Conservation (phyloP, 92 coral and sea anemone genomes). For the Anthopleura xanthogrammica region DNA sequence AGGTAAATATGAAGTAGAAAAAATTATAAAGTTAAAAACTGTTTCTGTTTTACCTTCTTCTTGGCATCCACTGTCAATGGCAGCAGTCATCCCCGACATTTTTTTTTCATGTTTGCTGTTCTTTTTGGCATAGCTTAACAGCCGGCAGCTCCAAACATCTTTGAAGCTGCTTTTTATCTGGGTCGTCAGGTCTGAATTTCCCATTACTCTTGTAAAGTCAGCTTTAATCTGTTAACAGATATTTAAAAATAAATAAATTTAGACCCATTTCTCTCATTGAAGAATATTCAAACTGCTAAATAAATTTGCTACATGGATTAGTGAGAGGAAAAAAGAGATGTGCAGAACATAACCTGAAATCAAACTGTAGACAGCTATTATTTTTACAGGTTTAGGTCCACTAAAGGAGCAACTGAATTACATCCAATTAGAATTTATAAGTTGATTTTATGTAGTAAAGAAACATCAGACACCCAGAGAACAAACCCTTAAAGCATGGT, state of each 20-base stretch:
- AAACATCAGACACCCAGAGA: too few relatives aligned
- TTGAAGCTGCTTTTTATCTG: constrained; percentile 13
- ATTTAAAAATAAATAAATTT: not conserved
- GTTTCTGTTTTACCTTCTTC: constrained; percentile 18
- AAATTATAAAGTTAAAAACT: not conserved
- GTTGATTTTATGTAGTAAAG: too few relatives aligned
- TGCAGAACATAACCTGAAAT: too few relatives aligned
- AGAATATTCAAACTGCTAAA: too few relatives aligned
- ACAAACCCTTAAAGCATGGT: too few relatives aligned
- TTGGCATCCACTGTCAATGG: constrained; percentile 32
- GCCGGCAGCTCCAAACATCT: constrained; percentile 18
- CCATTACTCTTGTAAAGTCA: constrained; percentile 23
- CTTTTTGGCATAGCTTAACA: constrained; percentile 18
- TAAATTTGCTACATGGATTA: too few relatives aligned
- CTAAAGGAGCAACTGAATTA: too few relatives aligned
- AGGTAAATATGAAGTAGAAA: not conserved
- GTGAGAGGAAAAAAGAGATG: too few relatives aligned
- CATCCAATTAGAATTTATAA: too few relatives aligned
- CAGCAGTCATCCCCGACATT: constrained; percentile 6
- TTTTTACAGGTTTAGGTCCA: too few relatives aligned
- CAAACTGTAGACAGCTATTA: too few relatives aligned
- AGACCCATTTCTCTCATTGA: too few relatives aligned
- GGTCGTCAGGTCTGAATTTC: constrained; percentile 25
- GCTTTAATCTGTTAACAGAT: constrained; percentile 29
- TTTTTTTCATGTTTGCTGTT: not conserved